These are phyloP conservation scores for Stenodema calcarata DNA, from an alignment of 2,888 invertebrate genomes.

Conservation along the genomic window DNA sequence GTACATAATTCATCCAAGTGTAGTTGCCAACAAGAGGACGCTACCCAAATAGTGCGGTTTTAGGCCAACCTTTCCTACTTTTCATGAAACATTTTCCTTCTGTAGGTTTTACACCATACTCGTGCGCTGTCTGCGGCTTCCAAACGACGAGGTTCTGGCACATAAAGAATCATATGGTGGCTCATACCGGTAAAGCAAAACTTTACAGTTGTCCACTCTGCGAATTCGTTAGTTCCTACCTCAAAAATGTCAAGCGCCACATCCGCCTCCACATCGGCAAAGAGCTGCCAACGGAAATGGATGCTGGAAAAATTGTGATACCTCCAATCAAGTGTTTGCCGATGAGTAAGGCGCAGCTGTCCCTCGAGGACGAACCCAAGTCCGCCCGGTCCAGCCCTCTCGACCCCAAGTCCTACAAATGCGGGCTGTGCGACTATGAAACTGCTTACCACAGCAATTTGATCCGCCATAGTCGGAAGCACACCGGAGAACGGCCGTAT, in stretches of 20 bases:
- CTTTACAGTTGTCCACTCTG: constrained; percentile 39
- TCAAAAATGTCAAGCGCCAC: constrained; percentile 35
- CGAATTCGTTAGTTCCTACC: constrained; percentile 35
- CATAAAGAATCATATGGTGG: constrained; percentile 40
- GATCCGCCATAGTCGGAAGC: constrained; percentile 21
- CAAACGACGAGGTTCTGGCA: constrained; percentile 32
- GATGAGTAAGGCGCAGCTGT: neutral
- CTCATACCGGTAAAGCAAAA: constrained; percentile 33
- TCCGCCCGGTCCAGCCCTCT: neutral
- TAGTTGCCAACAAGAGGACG: no score
- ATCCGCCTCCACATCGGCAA: constrained; percentile 25
- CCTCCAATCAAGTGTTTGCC: constrained; percentile 13
- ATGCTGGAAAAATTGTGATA: neutral
- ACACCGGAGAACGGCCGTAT: constrained; percentile 27
- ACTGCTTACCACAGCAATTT: constrained; percentile 32
- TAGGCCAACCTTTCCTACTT: no score
- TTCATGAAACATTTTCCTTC: neutral
- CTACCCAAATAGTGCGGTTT: no score
- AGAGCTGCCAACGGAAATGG: neutral
- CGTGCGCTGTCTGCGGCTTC: constrained; percentile 25
- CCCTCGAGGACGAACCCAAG: neutral
- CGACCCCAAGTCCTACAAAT: neutral
- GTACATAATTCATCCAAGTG: no score
- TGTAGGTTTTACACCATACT: constrained; percentile 20
- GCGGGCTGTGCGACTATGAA: constrained; percentile 1